Evolutionary conservation across 1,140 invertebrate species (phyloP).

Genomic region (Drosophila truncata): DNA sequence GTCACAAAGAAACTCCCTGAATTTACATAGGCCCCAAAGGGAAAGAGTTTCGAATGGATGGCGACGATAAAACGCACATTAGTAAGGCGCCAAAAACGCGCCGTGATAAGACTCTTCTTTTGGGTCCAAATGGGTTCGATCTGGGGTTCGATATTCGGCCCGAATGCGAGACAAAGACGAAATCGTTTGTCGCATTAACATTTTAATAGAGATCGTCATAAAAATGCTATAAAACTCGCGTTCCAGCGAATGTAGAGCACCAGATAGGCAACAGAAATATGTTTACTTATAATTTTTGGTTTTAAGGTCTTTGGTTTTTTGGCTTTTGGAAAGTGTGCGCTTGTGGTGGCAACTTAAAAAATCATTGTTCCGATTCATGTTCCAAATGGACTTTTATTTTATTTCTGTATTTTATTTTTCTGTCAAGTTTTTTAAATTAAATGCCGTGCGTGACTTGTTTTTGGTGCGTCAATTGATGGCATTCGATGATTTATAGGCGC

Average conservation of each 20-base stretch:
- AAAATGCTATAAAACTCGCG: slow-evolving; percentile 69
- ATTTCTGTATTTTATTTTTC: background rate
- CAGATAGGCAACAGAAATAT: slow-evolving; percentile 9
- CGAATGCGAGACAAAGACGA: slow-evolving; percentile 46
- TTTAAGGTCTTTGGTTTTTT: background rate
- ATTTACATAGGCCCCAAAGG: slow-evolving; percentile 56
- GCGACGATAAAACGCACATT: slow-evolving; percentile 77
- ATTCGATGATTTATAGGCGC: slow-evolving; percentile 69
- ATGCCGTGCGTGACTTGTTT: slow-evolving; percentile 69
- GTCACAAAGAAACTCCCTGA: slow-evolving; percentile 66
- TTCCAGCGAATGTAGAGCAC: slow-evolving; percentile 57
- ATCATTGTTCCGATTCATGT: slow-evolving; percentile 39
- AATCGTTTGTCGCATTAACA: slow-evolving; percentile 66
- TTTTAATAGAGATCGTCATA: slow-evolving; percentile 75
- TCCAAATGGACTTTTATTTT: slow-evolving; percentile 19
- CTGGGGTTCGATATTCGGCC: slow-evolving; percentile 29
- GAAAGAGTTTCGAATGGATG: slow-evolving; percentile 24
- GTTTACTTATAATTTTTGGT: slow-evolving; percentile 33
- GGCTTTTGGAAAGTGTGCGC: slow-evolving; percentile 44
- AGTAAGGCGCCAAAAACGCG: slow-evolving; percentile 79
- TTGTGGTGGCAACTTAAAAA: slow-evolving; percentile 22
- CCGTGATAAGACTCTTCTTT: slow-evolving; percentile 53
- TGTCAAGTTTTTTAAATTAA: slow-evolving; percentile 49
- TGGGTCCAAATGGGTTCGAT: slow-evolving; percentile 56
- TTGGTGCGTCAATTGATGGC: slow-evolving; percentile 35